A percentile compares a stretch with the other conserved stretches of the same genome.
These are phyloP conservation scores for Clarias laeviceps DNA, from an alignment of 2,797 vertebrate species.

Conservation along the genomic window DNA sequence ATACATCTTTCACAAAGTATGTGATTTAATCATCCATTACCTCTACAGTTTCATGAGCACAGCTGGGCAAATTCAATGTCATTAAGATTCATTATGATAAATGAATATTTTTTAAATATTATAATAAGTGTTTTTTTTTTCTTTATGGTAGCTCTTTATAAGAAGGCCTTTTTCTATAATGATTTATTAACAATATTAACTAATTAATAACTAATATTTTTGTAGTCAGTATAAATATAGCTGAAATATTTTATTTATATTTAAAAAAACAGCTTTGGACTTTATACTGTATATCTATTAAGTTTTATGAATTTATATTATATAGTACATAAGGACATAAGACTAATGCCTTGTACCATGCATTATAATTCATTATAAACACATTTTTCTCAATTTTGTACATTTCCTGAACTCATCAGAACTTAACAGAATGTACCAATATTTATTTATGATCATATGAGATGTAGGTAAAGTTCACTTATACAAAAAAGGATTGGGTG, in stretches of 20 bases:
- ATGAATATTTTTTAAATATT: neutral
- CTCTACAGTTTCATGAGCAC: neutral
- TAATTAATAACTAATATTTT: neutral
- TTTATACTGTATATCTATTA: neutral
- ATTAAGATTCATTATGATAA: neutral
- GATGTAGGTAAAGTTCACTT: neutral
- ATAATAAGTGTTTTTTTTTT: neutral
- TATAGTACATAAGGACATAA: neutral
- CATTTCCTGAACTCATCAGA: neutral
- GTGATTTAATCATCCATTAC: slow-evolving; percentile 3
- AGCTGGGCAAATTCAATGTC: slow-evolving; percentile 2
- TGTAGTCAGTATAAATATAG: neutral
- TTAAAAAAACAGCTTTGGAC: neutral
- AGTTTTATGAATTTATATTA: neutral
- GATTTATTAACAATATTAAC: neutral
- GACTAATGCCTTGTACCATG: neutral
- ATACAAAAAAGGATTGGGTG: neutral
- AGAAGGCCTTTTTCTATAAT: neutral
- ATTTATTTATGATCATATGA: neutral
- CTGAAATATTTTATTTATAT: neutral
- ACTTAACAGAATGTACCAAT: neutral
- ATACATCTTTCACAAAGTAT: neutral
- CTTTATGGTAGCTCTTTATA: neutral
- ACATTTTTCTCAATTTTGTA: neutral
- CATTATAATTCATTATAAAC: neutral